A percentile compares a stretch with the other conserved stretches of the same genome.
These are phyloP conservation scores for Himalopsyche kuldschensis DNA, from an alignment of 2,888 invertebrate species.

Conservation along the genomic window DNA sequence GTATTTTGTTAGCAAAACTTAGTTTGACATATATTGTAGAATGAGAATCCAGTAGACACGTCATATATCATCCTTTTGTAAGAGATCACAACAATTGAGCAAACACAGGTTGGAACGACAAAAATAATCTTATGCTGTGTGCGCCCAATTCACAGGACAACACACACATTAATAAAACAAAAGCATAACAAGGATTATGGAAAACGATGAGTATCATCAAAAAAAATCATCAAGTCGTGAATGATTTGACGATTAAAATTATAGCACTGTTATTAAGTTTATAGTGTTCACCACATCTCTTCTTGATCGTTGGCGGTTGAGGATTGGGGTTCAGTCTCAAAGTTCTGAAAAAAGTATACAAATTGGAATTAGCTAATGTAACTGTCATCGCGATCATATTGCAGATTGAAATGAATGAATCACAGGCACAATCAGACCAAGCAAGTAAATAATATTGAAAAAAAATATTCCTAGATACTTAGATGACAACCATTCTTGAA, in stretches of 20 bases:
- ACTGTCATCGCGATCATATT: too few relatives aligned
- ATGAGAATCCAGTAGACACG: too few relatives aligned
- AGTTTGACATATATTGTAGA: too few relatives aligned
- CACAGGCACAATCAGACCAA: too few relatives aligned
- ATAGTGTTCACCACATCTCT: constrained; percentile 14
- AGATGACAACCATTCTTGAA: too few relatives aligned
- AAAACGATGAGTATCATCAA: background rate
- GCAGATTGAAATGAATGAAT: too few relatives aligned
- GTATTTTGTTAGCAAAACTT: too few relatives aligned
- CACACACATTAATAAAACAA: background rate
- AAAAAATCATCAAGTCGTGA: background rate
- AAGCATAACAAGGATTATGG: background rate
- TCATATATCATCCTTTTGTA: too few relatives aligned
- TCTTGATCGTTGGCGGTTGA: background rate
- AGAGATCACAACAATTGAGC: background rate
- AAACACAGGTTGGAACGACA: background rate
- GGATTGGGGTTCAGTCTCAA: background rate
- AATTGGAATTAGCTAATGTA: background rate
- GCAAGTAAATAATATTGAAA: too few relatives aligned
- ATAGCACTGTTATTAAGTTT: background rate
- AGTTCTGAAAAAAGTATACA: constrained; percentile 12
- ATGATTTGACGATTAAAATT: background rate
- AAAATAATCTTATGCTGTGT: background rate
- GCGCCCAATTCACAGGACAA: background rate
- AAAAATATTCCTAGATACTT: too few relatives aligned